These are phyloP conservation scores for Hesperia comma DNA, from an alignment of 2,888 invertebrate genomes.

Conservation along the genomic window DNA sequence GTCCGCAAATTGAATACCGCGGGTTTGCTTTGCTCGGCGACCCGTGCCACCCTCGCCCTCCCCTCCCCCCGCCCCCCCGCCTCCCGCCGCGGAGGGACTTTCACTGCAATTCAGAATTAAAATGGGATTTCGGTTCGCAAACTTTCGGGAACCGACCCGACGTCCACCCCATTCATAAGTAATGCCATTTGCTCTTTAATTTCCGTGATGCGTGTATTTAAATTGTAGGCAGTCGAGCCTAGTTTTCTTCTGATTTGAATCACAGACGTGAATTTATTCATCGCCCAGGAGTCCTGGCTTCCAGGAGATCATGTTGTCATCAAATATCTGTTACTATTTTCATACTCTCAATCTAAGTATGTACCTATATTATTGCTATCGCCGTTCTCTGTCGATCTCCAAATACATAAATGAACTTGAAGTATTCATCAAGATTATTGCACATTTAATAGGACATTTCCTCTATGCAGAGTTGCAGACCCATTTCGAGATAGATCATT, in stretches of 20 bases:
- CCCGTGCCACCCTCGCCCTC: slow-evolving; percentile 10
- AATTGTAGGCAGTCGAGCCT: not conserved
- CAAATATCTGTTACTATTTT: too few relatives aligned
- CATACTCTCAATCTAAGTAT: too few relatives aligned
- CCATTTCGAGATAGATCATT: too few relatives aligned
- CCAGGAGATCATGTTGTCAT: too few relatives aligned
- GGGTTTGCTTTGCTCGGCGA: slow-evolving; percentile 32
- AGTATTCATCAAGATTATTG: too few relatives aligned
- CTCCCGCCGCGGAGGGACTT: not conserved
- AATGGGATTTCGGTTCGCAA: slow-evolving; percentile 34
- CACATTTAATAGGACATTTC: too few relatives aligned
- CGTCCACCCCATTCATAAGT: slow-evolving; percentile 20
- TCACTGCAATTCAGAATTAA: slow-evolving; percentile 33
- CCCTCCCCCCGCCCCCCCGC: not conserved
- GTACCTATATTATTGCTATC: too few relatives aligned
- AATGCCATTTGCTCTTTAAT: slow-evolving; percentile 23
- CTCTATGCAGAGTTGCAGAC: too few relatives aligned
- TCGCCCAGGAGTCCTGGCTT: too few relatives aligned
- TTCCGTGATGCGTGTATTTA: slow-evolving; percentile 15
- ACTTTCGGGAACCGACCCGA: slow-evolving; percentile 24
- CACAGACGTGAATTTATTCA: not conserved
- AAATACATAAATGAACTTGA: too few relatives aligned
- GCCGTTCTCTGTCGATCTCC: too few relatives aligned
- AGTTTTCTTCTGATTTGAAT: not conserved
- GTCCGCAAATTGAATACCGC: slow-evolving; percentile 48